Evolutionary conservation across 2,888 invertebrate genomes (phyloP).

Genomic region (Netelia inedita): DNA sequence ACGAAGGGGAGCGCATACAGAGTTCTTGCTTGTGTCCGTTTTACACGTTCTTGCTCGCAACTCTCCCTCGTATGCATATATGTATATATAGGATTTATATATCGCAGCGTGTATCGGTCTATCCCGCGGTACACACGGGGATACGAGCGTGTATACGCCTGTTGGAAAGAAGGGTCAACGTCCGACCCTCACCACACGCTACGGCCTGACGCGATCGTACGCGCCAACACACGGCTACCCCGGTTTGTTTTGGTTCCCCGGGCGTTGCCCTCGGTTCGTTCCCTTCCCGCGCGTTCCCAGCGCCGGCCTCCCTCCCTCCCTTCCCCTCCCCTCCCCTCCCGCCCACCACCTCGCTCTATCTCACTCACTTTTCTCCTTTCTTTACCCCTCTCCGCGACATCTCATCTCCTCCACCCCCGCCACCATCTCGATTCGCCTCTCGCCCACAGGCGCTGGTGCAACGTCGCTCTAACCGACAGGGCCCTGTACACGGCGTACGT

Average conservation of each 20-base stretch:
- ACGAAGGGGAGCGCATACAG: neutral
- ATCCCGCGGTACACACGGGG: slow-evolving; percentile 9
- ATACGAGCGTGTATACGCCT: slow-evolving; percentile 72
- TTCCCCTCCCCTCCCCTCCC: slow-evolving; percentile 34
- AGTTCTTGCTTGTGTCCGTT: slow-evolving; percentile 21
- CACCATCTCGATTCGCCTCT: slow-evolving; percentile 28
- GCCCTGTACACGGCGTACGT: no score
- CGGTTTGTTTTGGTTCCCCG: slow-evolving; percentile 85
- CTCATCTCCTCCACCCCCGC: slow-evolving; percentile 25
- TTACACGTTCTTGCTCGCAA: slow-evolving; percentile 70
- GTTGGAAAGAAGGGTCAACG: slow-evolving; percentile 83
- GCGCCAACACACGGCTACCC: slow-evolving; percentile 72
- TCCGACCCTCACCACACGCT: slow-evolving; percentile 84
- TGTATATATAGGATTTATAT: slow-evolving; percentile 14
- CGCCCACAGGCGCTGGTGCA: slow-evolving; percentile 34
- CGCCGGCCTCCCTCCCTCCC: slow-evolving; percentile 7
- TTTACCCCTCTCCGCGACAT: neutral
- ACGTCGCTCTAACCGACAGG: neutral
- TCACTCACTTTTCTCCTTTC: neutral
- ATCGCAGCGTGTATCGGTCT: neutral
- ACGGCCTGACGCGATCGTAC: slow-evolving; percentile 78
- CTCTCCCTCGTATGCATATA: slow-evolving; percentile 10
- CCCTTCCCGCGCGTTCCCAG: neutral
- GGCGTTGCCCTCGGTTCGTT: slow-evolving; percentile 82
- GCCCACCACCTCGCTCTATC: slow-evolving; percentile 7